Base-by-base conservation (phyloP, 2,888 invertebrate genomes). In the Artemia sinica region DNA sequence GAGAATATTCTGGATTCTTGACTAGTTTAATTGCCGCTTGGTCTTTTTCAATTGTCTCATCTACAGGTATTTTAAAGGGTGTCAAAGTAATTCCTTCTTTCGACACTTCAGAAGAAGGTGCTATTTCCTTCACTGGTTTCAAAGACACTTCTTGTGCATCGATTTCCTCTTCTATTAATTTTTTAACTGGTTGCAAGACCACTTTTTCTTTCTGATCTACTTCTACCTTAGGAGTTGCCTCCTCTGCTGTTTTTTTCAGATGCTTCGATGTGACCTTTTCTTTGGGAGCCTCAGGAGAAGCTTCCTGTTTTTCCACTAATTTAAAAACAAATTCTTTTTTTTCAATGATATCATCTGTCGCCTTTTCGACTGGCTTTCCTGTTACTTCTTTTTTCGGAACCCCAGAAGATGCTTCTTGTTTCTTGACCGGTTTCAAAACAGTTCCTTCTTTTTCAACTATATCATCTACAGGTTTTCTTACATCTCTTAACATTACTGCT, bases 11-110 rank as follows among this genome's bases (percentile, higher is more conserved):
- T 41, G 4, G 41, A 41, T 41, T 41, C 41, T 41, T 41, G 41
- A 41, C 6, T 41, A 5, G 41, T 41, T 41, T 41, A 41, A 41
- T 2, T 41, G 41, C 41, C 41, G 6, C 41, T 41, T 41, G 5
- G 1, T 41, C 41, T 41, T 41, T 41, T 41, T 41, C 41, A 41
- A 41, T 2, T 41, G 41, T 41, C 41, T 41, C 41, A 0, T 41
- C 41, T 41, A 6, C 41, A 41, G 50, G 50, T 1, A 58, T 69
- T 52, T 70, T 41, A 71, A 73, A 8, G 18, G 67, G 67, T 71
- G 72, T 74, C 73, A 77, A 76, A 74, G 12, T 73, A 74, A n/a
- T 76, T 69, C 71, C 76, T 73, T n/a, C 74, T 72, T n/a, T 74
- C 74, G 73, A 75, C 74, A 13, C 72, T 73, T 74, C 52, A 68